These are phyloP conservation scores for Anguilla japonica DNA, from an alignment of 2,113 vertebrate species.

Conservation along the genomic window DNA sequence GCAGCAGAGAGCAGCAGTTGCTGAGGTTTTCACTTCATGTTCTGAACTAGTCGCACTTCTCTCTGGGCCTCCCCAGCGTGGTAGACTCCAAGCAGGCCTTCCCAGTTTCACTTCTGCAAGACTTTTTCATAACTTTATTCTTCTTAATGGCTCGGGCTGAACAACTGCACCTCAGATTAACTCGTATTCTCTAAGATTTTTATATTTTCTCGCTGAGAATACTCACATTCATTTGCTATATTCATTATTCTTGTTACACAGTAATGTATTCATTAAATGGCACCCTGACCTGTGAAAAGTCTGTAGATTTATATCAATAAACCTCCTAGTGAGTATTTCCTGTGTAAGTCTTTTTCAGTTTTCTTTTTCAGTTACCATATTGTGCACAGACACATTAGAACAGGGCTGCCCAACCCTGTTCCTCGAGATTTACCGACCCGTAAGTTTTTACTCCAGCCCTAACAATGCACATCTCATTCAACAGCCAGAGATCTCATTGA, in stretches of 20 bases:
- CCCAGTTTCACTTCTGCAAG: slow-evolving; percentile 27
- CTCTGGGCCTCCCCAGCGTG: not conserved
- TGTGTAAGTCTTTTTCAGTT: not conserved
- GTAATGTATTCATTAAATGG: not conserved
- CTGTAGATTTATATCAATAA: not conserved
- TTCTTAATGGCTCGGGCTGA: not conserved
- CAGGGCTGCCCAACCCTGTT: no score
- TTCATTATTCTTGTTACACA: not conserved
- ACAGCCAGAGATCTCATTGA: no score
- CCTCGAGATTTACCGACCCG: no score
- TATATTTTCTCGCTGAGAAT: not conserved
- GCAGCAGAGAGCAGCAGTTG: no score
- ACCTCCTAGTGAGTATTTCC: not conserved
- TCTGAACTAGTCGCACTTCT: slow-evolving; percentile 12
- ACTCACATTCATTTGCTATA: not conserved
- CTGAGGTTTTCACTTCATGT: slow-evolving; percentile 18
- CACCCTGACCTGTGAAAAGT: not conserved
- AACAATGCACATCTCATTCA: no score
- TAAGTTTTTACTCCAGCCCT: no score
- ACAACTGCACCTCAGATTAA: not conserved
- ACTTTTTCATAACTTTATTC: not conserved
- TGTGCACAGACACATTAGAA: no score
- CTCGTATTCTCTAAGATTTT: not conserved
- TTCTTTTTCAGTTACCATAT: not conserved
- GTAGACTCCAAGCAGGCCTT: not conserved